Evolutionary conservation across 2,113 vertebrate genomes (phyloP).

Genomic region (Anarhynchus alexandrinus): DNA sequence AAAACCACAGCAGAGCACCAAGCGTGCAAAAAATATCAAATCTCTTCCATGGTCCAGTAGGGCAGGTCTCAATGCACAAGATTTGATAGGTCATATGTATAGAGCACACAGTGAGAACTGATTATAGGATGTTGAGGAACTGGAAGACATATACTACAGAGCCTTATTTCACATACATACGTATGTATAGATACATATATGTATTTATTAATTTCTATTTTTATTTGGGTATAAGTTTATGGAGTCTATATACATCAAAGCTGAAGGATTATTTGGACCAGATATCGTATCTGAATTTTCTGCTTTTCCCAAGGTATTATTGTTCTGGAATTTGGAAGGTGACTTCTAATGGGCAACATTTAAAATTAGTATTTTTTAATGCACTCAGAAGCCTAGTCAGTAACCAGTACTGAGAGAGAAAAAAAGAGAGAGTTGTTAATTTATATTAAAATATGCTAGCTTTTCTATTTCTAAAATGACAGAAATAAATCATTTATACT

Average conservation of each 20-base stretch:
- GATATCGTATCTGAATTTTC: neutral
- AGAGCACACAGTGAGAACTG: neutral
- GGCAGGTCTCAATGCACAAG: neutral
- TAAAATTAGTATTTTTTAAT: neutral
- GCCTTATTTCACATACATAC: neutral
- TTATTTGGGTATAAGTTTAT: neutral
- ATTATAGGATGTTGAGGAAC: neutral
- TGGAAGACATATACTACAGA: neutral
- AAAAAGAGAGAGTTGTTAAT: neutral
- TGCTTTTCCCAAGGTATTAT: neutral
- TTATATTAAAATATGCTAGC: neutral
- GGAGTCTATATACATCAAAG: neutral
- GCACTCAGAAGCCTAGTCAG: neutral
- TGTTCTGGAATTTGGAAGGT: neutral
- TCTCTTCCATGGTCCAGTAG: neutral
- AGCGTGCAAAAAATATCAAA: neutral
- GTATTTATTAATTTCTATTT: neutral
- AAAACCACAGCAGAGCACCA: neutral
- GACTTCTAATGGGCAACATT: neutral
- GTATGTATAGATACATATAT: accelerated
- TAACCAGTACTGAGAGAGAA: neutral
- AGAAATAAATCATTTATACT: neutral
- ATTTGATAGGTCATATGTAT: neutral
- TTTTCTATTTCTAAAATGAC: neutral
- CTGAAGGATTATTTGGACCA: neutral